Percentiles rank a stretch among this genome's conserved stretches.
Evolutionary conservation across 2,888 invertebrate species (phyloP).

Genomic region (Agriotes lineatus): DNA sequence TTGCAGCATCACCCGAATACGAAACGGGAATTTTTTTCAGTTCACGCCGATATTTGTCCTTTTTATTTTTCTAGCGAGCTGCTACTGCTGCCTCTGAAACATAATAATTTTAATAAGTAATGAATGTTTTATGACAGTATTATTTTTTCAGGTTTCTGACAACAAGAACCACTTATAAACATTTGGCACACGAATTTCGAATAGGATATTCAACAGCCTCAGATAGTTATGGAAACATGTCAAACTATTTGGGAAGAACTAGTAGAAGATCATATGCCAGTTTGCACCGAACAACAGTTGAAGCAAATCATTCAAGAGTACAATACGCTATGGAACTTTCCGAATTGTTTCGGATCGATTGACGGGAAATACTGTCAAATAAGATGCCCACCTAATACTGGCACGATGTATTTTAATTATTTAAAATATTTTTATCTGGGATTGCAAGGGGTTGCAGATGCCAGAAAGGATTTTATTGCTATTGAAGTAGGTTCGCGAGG

Average conservation of each 20-base stretch:
- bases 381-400: constrained; percentile 45
- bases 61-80: constrained; percentile 32
- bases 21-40: constrained; percentile 18
- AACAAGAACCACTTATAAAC: constrained; percentile 20
- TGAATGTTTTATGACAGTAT: background rate
- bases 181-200: constrained; percentile 37
- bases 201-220: constrained; percentile 42
- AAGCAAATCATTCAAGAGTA: constrained; percentile 47
- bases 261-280: constrained; percentile 44
- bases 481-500: constrained; percentile 31
- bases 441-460: constrained; percentile 29
- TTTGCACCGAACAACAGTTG: constrained; percentile 50
- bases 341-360: constrained; percentile 49
- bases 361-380: constrained; percentile 50
- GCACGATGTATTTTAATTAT: constrained; percentile 22
- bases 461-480: constrained; percentile 27
- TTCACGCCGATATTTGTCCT: constrained; percentile 22
- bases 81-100: constrained; percentile 28
- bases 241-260: constrained; percentile 51
- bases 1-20: constrained; percentile 20
- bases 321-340: constrained; percentile 52
- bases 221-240: constrained; percentile 50
- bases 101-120: constrained; percentile 4
- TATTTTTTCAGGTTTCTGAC: constrained; percentile 10
- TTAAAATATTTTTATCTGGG: constrained; percentile 20